These are phyloP conservation scores for Chionoecetes opilio DNA, from an alignment of 1,140 invertebrate species.

Conservation along the genomic window DNA sequence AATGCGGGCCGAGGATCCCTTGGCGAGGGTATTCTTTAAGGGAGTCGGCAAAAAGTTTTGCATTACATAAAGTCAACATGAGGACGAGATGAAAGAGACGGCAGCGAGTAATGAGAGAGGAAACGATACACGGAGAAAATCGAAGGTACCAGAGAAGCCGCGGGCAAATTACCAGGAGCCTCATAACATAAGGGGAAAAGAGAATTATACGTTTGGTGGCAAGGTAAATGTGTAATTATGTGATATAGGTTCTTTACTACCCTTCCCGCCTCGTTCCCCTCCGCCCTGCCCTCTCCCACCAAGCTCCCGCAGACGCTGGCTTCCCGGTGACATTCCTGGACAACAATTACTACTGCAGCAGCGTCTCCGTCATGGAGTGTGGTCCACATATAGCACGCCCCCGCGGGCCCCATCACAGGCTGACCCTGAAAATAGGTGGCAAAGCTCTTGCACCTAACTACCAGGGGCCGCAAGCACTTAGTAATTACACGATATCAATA, in stretches of 20 bases:
- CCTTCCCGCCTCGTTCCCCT: slow-evolving; percentile 34
- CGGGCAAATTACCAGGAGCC: slow-evolving; percentile 54
- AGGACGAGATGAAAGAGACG: not conserved
- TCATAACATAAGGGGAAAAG: slow-evolving; percentile 42
- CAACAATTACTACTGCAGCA: slow-evolving; percentile 10
- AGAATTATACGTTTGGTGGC: slow-evolving; percentile 60
- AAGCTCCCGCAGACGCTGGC: not conserved
- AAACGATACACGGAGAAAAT: slow-evolving; percentile 51
- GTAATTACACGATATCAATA: slow-evolving; percentile 73
- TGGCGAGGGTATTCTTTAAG: not conserved
- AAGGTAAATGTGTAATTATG: slow-evolving; percentile 64
- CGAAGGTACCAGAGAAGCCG: not conserved
- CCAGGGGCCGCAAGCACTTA: slow-evolving; percentile 50
- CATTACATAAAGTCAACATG: slow-evolving; percentile 3
- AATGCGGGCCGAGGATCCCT: not conserved
- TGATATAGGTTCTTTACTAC: slow-evolving; percentile 58
- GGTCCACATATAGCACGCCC: slow-evolving; percentile 36
- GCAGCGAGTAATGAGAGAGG: slow-evolving; percentile 38
- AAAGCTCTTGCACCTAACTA: slow-evolving; percentile 60
- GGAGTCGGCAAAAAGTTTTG: slow-evolving; percentile 5
- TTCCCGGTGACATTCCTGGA: not conserved
- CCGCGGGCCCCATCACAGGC: slow-evolving; percentile 28
- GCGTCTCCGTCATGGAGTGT: not conserved
- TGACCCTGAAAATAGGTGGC: slow-evolving; percentile 59
- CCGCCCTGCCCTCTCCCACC: not conserved